phyloP scores from a whole-genome alignment of 2,888 invertebrate species.

The Tenthredo notha region DNA sequence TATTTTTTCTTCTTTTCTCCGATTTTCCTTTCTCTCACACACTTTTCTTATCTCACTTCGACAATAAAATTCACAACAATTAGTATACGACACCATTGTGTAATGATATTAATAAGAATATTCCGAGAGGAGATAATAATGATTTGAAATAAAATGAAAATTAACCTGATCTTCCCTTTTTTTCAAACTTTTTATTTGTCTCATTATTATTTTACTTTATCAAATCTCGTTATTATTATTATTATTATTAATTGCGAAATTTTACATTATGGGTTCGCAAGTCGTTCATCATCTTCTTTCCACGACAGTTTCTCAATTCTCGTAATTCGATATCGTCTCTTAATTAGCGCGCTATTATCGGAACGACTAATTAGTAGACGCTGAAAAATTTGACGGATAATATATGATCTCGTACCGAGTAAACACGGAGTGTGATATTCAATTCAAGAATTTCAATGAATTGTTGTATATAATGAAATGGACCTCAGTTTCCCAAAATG shows the following conservation, averaged over 20 bases:
- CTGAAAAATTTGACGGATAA: background rate
- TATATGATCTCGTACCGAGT: background rate
- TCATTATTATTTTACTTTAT: background rate
- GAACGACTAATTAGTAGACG: background rate
- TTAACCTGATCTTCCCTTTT: background rate
- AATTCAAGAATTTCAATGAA: background rate
- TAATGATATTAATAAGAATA: background rate
- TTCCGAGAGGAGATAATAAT: background rate
- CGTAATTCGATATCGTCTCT: background rate
- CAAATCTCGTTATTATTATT: background rate
- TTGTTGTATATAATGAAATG: background rate
- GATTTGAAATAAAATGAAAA: background rate
- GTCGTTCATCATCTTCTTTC: background rate
- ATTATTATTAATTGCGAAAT: background rate
- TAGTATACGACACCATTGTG: background rate
- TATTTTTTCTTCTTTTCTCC: background rate
- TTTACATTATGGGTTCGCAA: background rate
- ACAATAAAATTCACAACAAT: background rate
- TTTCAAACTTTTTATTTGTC: background rate
- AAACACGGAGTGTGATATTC: background rate
- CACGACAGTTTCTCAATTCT: background rate
- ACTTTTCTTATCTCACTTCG: background rate
- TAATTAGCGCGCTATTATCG: constrained; percentile 14
- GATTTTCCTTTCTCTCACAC: background rate
- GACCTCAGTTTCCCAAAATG: background rate